Percentiles rank a stretch among this genome's conserved stretches.
phyloP scores from a whole-genome alignment of 2,113 vertebrate genomes.

The Dromiciops gliroides region DNA sequence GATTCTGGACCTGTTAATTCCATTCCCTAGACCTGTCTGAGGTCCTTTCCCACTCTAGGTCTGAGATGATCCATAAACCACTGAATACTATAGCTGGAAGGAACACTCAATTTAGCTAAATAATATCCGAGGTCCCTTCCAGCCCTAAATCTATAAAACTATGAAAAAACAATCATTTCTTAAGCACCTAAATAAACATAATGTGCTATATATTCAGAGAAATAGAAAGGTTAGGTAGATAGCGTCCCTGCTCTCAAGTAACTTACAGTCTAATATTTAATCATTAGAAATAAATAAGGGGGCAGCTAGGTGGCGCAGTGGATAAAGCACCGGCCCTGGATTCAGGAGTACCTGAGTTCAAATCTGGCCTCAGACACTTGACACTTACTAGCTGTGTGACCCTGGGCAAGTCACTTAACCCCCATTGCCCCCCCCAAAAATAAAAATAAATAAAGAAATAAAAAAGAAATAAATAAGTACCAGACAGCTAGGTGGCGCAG shows the following conservation, averaged over 20 bases:
- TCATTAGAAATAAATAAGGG: not conserved
- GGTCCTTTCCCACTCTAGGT: not conserved
- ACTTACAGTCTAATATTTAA: not conserved
- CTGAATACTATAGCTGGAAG: not conserved
- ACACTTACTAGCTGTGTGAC: too few species aligned
- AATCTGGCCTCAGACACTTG: too few species aligned
- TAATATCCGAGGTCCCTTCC: not conserved
- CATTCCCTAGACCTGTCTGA: not conserved
- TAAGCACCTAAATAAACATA: not conserved
- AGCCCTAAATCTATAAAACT: not conserved
- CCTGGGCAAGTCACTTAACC: too few species aligned
- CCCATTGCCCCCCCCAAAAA: too few species aligned
- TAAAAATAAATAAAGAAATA: too few species aligned
- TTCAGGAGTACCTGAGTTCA: too few species aligned
- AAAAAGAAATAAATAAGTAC: too few species aligned
- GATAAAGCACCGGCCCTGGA: too few species aligned
- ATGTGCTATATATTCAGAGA: not conserved
- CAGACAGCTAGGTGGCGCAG: too few species aligned
- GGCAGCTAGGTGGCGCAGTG: too few species aligned
- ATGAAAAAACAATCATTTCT: not conserved
- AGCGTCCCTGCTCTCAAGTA: not conserved
- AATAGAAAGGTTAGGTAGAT: not conserved
- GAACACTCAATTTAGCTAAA: not conserved
- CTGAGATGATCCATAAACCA: not conserved
- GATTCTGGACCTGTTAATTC: slow-evolving; percentile 35